Evolutionary conservation across 2,888 invertebrate genomes (phyloP), one percentile per base, ranked within the genome.

Genomic region (Cheilosia impressa): DNA sequence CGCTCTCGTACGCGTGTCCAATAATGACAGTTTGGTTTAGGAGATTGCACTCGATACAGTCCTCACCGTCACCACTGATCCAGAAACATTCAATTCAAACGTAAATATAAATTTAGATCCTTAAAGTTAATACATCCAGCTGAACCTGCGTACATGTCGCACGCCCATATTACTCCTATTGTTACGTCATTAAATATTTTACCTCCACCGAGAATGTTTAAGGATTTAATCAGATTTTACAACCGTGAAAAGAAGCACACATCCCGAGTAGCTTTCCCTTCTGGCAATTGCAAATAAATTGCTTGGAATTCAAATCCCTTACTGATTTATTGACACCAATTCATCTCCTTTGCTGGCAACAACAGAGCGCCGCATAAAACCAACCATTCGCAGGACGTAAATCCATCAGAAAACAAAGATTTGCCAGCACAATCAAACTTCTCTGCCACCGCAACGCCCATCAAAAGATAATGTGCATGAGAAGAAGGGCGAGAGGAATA

Each of bases 251-350:
- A 58, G 45, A 65, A 13, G n/a, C 69, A 34, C 58, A 72, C 41
- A 72, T 24, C 55, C 7, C 17, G 43, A 76, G 62, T 76, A 57
- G 38, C 31, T 68, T 41, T 52, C 41, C 66, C 68, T 41, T 27
- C 50, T n/a, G 65, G 77, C 82, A 66, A 82, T 82, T 77, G 58
- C 31, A 77, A 77, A 77, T 82, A 72, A 77, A 82, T 82, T 82
- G 82, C 77, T 77, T 82, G 77, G 47, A 82, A 77, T 60, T 72
- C 65, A 77, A 82, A 82, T 82, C 82, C 60, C 45, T 52, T 31
- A 31, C 58, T 82, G 77, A 82, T 77, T 82, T 82, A 82, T 82
- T 82, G 81, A 77, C 77, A 77, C 41, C 81, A 71, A 77, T 77
- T 77, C 77, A 71, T 82, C 65, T 65, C 27, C 52, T 76, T 22